Percentiles rank a stretch among this genome's conserved stretches.
Conservation (phyloP, 1,140 invertebrate species). For the Acromyrmex heyeri region DNA sequence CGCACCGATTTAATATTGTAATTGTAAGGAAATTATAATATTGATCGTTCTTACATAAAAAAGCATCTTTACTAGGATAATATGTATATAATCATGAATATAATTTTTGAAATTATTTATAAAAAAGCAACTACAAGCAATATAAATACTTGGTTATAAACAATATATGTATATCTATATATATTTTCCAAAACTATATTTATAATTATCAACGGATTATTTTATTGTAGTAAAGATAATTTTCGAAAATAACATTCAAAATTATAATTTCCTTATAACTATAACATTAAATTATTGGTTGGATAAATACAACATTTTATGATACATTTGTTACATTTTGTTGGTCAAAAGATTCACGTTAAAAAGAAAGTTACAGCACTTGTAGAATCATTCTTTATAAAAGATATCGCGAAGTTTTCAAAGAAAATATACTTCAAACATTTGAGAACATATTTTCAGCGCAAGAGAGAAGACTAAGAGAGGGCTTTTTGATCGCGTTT, state of each 20-base stretch:
- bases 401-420: constrained; percentile 17
- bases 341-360: not conserved
- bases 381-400: not conserved
- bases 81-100: not conserved
- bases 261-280: too few species aligned
- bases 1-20: too few species aligned
- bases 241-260: too few species aligned
- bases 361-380: not conserved
- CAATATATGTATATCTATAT: too few species aligned
- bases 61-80: not conserved
- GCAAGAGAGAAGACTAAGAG: not conserved
- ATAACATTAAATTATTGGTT: not conserved
- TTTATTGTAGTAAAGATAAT: too few species aligned
- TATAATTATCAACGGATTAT: too few species aligned
- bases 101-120: not conserved
- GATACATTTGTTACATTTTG: not conserved
- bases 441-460: not conserved
- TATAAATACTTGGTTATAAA: not conserved
- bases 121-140: not conserved
- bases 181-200: too few species aligned
- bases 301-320: not conserved
- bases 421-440: constrained; percentile 17
- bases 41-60: not conserved
- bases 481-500: constrained; percentile 1
- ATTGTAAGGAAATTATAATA: too few species aligned